Conservation (phyloP, 2,113 vertebrate species). For the Ancistrus triradiatus region DNA sequence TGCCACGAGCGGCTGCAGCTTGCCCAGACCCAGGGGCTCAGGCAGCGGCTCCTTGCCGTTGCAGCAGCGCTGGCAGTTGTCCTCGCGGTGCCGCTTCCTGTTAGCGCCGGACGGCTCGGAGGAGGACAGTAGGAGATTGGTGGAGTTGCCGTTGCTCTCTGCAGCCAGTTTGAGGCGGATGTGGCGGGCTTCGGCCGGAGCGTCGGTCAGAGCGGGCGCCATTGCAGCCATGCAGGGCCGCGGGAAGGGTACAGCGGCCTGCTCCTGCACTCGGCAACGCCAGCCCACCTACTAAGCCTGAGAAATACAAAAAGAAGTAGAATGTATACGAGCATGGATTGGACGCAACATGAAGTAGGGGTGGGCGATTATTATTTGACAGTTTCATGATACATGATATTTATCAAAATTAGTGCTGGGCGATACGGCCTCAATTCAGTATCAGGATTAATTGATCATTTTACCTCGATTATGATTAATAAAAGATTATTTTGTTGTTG, state of each 20-base stretch:
- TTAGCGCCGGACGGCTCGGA: constrained; percentile 72
- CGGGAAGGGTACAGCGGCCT: constrained; percentile 88
- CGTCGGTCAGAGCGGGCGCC: constrained; percentile 99
- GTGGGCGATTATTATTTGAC: too few species aligned
- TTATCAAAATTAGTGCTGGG: too few species aligned
- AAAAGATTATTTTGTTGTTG: too few species aligned
- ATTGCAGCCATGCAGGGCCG: constrained; percentile 99
- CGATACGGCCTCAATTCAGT: too few species aligned
- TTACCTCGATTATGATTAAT: too few species aligned
- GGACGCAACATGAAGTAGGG: too few species aligned
- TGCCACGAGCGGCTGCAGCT: constrained; percentile 89
- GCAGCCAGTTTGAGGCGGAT: constrained; percentile 99
- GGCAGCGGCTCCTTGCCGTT: constrained; percentile 57
- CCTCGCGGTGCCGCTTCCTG: constrained; percentile 80
- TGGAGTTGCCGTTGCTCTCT: constrained; percentile 94
- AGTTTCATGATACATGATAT: too few species aligned
- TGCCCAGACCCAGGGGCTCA: constrained; percentile 69
- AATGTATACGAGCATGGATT: too few species aligned
- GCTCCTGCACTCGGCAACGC: constrained; percentile 81
- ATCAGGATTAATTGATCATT: too few species aligned
- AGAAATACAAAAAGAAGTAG: constrained; percentile 33
- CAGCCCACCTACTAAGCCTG: constrained; percentile 84
- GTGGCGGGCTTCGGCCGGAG: constrained; percentile 99
- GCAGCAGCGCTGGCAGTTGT: constrained; percentile 36
- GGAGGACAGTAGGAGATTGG: constrained; percentile 86